Evolutionary conservation across 2,113 vertebrate species (phyloP).

Genomic region (Bagarius yarrelli): DNA sequence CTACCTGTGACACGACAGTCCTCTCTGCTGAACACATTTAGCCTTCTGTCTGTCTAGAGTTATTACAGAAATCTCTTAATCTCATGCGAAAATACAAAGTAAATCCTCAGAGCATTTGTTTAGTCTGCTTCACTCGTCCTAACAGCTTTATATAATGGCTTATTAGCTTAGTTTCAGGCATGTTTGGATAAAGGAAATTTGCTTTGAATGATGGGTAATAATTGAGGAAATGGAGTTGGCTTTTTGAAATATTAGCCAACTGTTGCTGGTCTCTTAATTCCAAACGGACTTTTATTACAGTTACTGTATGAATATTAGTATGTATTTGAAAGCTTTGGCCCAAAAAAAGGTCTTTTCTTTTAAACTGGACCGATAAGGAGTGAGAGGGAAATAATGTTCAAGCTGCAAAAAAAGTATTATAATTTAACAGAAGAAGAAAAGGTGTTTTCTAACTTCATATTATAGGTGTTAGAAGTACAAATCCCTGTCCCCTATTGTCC

Average conservation of each 20-base stretch:
- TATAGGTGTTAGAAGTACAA: not conserved
- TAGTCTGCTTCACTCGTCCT: conserved; percentile 4
- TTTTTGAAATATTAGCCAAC: not conserved
- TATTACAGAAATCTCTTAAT: not conserved
- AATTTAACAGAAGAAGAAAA: conserved; percentile 15
- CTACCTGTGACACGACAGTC: not conserved
- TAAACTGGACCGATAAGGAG: conserved; percentile 36
- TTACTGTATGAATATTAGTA: conserved; percentile 27
- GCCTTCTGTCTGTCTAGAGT: not conserved
- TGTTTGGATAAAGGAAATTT: conserved; percentile 23
- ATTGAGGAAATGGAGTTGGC: conserved; percentile 14
- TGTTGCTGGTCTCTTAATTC: not conserved
- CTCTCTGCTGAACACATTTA: not conserved
- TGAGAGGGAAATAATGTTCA: conserved; percentile 63
- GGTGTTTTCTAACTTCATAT: conserved; percentile 40
- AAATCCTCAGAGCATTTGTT: not conserved
- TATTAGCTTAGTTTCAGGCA: not conserved
- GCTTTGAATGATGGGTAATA: not conserved
- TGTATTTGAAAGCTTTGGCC: conserved; percentile 26
- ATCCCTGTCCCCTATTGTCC: too few species aligned
- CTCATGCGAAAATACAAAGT: not conserved
- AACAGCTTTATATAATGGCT: not conserved
- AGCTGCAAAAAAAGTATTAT: too few species aligned
- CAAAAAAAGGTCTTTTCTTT: conserved; percentile 12
- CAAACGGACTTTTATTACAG: conserved; percentile 15